phyloP scores from a whole-genome alignment of 2,888 invertebrate genomes.

The Hemistola chrysoprasaria region DNA sequence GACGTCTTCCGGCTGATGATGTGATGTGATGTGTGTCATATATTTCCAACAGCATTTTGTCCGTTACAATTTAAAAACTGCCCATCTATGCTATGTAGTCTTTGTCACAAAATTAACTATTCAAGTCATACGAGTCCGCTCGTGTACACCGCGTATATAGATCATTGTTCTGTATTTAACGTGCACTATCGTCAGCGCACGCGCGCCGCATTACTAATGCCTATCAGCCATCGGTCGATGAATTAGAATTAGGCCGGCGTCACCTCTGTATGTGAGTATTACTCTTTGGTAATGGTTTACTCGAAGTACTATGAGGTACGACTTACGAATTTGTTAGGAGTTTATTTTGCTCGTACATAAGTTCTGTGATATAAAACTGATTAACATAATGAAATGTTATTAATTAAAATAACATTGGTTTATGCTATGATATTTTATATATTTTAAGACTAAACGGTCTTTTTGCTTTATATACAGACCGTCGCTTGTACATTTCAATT shows the following conservation, averaged over 20 bases:
- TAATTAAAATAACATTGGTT: too few relatives aligned
- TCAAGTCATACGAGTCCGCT: constrained; percentile 59
- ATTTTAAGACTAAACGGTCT: too few relatives aligned
- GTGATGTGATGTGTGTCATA: too few relatives aligned
- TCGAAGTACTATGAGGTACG: constrained; percentile 3
- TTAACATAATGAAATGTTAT: too few relatives aligned
- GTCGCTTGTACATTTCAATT: too few relatives aligned
- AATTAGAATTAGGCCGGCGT: constrained; percentile 58
- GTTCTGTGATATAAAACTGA: too few relatives aligned
- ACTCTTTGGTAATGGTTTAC: constrained; percentile 34
- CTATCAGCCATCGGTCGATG: constrained; percentile 33
- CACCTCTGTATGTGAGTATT: constrained; percentile 18
- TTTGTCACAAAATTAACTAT: constrained; percentile 45
- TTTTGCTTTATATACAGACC: too few relatives aligned
- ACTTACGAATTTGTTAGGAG: too few relatives aligned
- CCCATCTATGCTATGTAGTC: constrained; percentile 33
- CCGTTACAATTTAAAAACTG: background rate
- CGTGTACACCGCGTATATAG: constrained; percentile 81
- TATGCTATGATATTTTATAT: too few relatives aligned
- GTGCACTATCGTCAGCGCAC: constrained; percentile 66
- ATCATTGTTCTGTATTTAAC: constrained; percentile 76
- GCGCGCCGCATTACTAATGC: constrained; percentile 48
- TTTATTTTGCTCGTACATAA: too few relatives aligned
- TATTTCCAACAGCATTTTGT: background rate
- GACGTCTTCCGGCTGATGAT: too few relatives aligned